A percentile compares a stretch with the other conserved stretches of the same genome.
Evolutionary conservation across 2,797 vertebrate genomes (phyloP).

Genomic region (Zonotrichia albicollis): DNA sequence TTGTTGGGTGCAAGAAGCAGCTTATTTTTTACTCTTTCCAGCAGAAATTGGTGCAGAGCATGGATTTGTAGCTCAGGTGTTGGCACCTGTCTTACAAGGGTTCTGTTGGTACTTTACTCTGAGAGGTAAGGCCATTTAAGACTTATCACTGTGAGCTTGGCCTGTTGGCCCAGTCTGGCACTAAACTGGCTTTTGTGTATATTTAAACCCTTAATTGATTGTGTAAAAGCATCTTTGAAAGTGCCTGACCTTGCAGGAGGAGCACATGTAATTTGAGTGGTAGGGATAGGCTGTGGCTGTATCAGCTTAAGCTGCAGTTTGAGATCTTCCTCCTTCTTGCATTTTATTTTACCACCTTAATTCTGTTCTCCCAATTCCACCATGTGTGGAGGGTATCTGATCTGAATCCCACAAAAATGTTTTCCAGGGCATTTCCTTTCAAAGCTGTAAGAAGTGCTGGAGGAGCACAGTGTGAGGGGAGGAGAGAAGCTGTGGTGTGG

Average conservation of each 20-base stretch:
- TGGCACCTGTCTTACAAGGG: fast-evolving
- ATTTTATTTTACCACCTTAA: neutral
- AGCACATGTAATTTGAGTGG: fast-evolving
- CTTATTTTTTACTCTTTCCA: neutral
- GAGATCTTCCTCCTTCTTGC: neutral
- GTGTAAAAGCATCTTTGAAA: neutral
- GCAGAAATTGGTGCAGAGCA: neutral
- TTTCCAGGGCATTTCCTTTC: neutral
- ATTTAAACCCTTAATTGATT: neutral
- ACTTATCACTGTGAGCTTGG: neutral
- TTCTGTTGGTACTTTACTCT: fast-evolving
- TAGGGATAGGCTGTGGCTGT: neutral
- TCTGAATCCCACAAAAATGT: neutral
- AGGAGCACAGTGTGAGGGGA: neutral
- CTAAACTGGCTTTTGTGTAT: neutral
- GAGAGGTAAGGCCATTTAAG: neutral
- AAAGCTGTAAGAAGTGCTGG: neutral
- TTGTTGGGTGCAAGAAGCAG: neutral
- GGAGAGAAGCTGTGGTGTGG: neutral
- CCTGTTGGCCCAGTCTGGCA: neutral
- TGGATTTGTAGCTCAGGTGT: neutral
- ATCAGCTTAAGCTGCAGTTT: neutral
- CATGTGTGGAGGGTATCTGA: neutral
- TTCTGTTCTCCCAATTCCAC: neutral
- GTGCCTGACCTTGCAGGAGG: neutral